phyloP scores from a whole-genome alignment of 2,888 invertebrate species.

The Aphidius colemani region DNA sequence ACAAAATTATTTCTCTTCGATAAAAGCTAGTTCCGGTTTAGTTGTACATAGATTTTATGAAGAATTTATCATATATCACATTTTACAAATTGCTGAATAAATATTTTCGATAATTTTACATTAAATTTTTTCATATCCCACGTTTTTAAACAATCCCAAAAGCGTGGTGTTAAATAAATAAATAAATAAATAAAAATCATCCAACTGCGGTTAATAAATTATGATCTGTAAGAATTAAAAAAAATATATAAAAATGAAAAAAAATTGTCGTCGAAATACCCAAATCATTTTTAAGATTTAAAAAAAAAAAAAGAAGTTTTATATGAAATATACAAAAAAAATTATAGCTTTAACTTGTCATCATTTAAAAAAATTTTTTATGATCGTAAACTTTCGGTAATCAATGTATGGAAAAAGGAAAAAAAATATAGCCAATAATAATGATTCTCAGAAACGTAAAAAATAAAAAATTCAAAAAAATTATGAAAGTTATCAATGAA shows the following conservation, averaged over 20 bases:
- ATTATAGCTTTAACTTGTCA: background rate
- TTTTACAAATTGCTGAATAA: no score
- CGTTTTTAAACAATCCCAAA: no score
- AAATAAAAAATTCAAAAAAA: conserved; percentile 7
- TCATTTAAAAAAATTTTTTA: background rate
- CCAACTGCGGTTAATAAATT: no score
- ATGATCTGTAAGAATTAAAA: conserved; percentile 26
- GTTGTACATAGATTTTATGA: no score
- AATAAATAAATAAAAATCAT: no score
- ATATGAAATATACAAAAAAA: background rate
- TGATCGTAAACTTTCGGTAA: conserved; percentile 15
- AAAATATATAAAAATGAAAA: conserved; percentile 8
- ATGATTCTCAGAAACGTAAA: no score
- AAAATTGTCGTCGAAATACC: background rate
- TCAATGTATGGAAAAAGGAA: background rate
- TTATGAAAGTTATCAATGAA: conserved; percentile 25
- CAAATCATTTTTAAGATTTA: no score
- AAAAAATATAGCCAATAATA: no score
- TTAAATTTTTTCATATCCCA: background rate
- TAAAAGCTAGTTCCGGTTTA: background rate
- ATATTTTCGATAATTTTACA: background rate
- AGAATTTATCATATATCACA: no score
- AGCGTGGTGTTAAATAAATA: no score
- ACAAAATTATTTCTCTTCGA: conserved; percentile 30
- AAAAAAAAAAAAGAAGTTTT: background rate